Percentiles rank a stretch among this genome's conserved stretches.
Evolutionary conservation across 2,113 vertebrate species (phyloP).

Genomic region (Gavialis gangeticus): DNA sequence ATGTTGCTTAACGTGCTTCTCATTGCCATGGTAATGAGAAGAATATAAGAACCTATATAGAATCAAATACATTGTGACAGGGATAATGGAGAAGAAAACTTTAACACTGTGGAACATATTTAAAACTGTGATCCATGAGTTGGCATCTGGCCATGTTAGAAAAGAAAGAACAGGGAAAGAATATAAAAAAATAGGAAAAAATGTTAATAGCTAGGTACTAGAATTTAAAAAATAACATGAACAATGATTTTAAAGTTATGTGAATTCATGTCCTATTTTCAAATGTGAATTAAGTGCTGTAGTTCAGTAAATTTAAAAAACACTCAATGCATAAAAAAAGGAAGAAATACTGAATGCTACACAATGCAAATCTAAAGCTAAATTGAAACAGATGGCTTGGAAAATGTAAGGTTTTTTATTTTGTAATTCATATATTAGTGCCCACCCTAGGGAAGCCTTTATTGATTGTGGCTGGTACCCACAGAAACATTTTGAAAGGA

Average conservation of each 20-base stretch:
- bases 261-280: neutral
- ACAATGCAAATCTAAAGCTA: neutral
- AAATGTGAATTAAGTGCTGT: neutral
- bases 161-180: neutral
- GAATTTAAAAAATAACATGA: neutral
- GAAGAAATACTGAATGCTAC: neutral
- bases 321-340: neutral
- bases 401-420: neutral
- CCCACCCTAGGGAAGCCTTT: neutral
- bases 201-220: neutral
- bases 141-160: neutral
- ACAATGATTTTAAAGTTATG: too few species aligned
- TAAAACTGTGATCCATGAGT: neutral
- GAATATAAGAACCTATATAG: too few species aligned
- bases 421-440: neutral
- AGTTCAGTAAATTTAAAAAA: neutral
- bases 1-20: too few species aligned
- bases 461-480: neutral
- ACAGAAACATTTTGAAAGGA: neutral
- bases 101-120: neutral
- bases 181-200: neutral
- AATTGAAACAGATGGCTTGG: neutral
- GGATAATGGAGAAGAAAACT: neutral
- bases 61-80: neutral
- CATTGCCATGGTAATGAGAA: too few species aligned